These are phyloP conservation scores for Empidonax alnorum DNA, from an alignment of 2,113 vertebrate genomes.

Conservation along the genomic window DNA sequence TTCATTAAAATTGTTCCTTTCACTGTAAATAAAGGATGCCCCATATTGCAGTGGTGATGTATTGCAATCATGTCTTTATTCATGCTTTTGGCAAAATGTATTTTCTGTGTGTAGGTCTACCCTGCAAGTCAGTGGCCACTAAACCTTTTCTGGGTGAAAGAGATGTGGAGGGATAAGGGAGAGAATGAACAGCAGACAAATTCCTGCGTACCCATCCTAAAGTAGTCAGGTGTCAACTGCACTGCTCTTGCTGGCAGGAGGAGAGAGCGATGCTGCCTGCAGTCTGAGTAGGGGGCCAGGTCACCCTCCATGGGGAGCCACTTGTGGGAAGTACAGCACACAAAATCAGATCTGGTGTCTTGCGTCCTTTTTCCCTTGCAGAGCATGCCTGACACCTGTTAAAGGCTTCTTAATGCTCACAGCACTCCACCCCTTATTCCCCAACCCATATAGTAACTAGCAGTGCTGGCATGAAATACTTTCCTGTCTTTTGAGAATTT, in stretches of 20 bases:
- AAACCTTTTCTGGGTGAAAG: accelerated
- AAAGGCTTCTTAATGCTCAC: neutral
- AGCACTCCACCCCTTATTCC: accelerated
- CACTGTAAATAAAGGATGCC: neutral
- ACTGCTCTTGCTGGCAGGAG: neutral
- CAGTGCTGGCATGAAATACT: neutral
- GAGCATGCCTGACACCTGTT: neutral
- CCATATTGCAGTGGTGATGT: neutral
- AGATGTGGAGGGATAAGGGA: neutral
- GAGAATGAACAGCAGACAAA: neutral
- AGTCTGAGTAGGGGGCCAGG: neutral
- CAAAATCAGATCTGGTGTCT: neutral
- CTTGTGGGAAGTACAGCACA: accelerated
- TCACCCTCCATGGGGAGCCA: accelerated
- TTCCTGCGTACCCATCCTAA: neutral
- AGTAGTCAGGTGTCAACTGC: neutral
- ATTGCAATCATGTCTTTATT: neutral
- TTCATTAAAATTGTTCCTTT: neutral
- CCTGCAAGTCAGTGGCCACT: neutral
- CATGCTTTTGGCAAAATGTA: neutral
- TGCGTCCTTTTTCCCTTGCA: neutral
- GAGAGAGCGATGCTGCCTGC: neutral
- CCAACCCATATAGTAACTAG: too few relatives aligned
- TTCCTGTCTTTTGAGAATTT: neutral
- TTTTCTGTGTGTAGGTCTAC: neutral